A percentile compares a stretch with the other conserved stretches of the same genome.
These are phyloP conservation scores for Paralichthys olivaceus DNA, from an alignment of 2,113 vertebrate species.

Conservation along the genomic window DNA sequence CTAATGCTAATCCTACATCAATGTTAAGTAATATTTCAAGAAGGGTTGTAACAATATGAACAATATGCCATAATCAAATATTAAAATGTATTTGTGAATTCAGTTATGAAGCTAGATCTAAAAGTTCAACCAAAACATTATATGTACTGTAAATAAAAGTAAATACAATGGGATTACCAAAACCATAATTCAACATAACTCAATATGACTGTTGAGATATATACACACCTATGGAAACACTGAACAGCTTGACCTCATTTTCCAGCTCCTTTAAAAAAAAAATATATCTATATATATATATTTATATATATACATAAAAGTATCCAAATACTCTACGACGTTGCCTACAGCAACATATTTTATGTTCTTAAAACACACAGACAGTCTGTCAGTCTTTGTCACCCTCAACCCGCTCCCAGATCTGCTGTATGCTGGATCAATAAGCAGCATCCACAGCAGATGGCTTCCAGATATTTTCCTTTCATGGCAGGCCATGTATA, in stretches of 20 bases:
- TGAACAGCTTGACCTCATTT: background rate
- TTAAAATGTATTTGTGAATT: background rate
- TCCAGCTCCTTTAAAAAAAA: background rate
- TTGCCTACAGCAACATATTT: background rate
- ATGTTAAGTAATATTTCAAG: background rate
- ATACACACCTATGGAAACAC: background rate
- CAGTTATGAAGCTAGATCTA: no score
- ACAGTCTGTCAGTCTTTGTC: background rate
- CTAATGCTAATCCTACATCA: no score
- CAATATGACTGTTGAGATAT: background rate
- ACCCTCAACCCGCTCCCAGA: no score
- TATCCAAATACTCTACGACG: background rate
- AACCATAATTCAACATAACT: background rate
- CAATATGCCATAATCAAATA: background rate
- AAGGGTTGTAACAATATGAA: background rate
- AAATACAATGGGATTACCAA: background rate
- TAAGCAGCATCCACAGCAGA: conserved; percentile 21
- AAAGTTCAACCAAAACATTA: background rate
- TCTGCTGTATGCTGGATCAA: conserved; percentile 6
- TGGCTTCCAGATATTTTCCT: conserved; percentile 43
- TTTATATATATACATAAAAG: no score
- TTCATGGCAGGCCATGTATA: conserved; percentile 19
- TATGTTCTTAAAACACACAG: background rate
- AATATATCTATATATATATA: no score
- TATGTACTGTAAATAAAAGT: background rate